Conservation (phyloP, 2,113 vertebrate species). For the Nibea albiflora region DNA sequence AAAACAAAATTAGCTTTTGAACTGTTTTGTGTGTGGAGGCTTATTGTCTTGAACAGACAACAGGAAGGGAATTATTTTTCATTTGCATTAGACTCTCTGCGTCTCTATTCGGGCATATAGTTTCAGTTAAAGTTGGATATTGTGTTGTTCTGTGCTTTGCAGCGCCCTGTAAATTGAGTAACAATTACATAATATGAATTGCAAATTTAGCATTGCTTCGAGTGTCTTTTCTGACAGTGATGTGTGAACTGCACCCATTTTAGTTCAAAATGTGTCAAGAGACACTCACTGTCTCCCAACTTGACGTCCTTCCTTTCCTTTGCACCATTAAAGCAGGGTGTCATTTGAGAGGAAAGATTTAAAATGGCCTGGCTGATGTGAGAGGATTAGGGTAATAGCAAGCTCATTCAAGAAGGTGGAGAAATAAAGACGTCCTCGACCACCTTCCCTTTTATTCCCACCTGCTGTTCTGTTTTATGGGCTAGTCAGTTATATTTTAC, state of each 20-base stretch:
- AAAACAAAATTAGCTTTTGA: conserved; percentile 5
- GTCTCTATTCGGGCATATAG: not conserved
- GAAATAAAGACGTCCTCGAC: conserved; percentile 42
- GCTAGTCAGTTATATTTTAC: conserved; percentile 33
- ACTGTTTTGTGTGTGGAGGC: not conserved
- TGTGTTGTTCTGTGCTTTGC: not conserved
- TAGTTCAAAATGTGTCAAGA: not conserved
- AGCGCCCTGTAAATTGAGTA: not conserved
- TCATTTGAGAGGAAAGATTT: conserved; percentile 31
- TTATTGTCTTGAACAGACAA: conserved; percentile 12
- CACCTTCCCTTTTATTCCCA: conserved; percentile 37
- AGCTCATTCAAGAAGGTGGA: conserved; percentile 30
- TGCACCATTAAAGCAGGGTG: conserved; percentile 35
- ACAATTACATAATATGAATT: not conserved
- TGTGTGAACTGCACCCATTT: not conserved
- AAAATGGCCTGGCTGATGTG: conserved; percentile 19
- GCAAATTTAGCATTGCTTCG: not conserved
- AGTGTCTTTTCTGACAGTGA: conserved; percentile 1
- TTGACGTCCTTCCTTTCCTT: conserved; percentile 10
- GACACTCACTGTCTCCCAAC: conserved; percentile 3
- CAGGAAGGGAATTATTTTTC: not conserved
- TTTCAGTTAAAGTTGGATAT: not conserved
- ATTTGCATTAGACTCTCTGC: not conserved
- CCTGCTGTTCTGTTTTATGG: conserved; percentile 54
- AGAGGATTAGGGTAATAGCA: conserved; percentile 24